These are phyloP conservation scores for Stictocephala bisonia DNA, from an alignment of 2,888 invertebrate genomes.

Conservation along the genomic window DNA sequence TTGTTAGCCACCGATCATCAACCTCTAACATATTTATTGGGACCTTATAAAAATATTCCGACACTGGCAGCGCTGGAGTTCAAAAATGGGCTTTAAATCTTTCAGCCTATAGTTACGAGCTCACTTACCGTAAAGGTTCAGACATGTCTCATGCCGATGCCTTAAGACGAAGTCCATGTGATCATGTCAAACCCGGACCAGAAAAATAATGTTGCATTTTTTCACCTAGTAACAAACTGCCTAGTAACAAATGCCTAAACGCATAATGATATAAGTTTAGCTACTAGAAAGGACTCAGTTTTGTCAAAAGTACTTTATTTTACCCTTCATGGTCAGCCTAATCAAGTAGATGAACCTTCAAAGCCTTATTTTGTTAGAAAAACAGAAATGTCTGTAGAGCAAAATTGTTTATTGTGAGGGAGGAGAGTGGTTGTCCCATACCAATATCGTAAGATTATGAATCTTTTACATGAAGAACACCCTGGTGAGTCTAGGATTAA, in stretches of 20 bases:
- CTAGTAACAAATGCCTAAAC: too few relatives aligned
- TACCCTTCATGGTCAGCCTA: constrained; percentile 28
- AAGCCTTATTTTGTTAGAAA: constrained; percentile 21
- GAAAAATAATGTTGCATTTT: background rate
- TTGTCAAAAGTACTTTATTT: constrained; percentile 25
- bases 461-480: constrained; percentile 16
- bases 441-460: background rate
- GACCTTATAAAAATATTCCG: constrained; percentile 41
- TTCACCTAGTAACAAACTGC: background rate
- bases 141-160: constrained; percentile 27
- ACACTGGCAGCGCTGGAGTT: constrained; percentile 31
- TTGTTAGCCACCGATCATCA: constrained; percentile 61
- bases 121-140: constrained; percentile 27
- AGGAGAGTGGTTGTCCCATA: constrained; percentile 8
- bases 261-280: constrained; percentile 4
- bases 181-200: background rate
- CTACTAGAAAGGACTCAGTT: constrained; percentile 1
- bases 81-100: constrained; percentile 35
- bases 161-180: constrained; percentile 8
- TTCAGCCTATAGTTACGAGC: constrained; percentile 32
- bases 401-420: constrained; percentile 19
- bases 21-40: constrained; percentile 62
- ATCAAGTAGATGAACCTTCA: background rate
- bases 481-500: constrained; percentile 8
- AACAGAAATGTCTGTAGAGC: constrained; percentile 5